Evolutionary conservation across 2,888 invertebrate species (phyloP).

Genomic region (Lochmaea capreae): DNA sequence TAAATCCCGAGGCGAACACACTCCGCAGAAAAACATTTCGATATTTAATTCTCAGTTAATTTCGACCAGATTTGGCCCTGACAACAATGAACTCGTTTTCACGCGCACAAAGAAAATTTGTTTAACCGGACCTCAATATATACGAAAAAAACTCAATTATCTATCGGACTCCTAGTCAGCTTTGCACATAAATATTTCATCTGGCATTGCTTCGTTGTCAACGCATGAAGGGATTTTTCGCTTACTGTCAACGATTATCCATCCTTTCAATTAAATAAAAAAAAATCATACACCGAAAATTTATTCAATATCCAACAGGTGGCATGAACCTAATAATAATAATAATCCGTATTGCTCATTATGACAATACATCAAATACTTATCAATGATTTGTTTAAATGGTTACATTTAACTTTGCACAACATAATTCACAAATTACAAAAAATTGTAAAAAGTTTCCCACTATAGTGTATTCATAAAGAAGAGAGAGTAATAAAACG

Average conservation of each 20-base stretch:
- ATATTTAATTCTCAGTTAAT: conserved; percentile 65
- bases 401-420: no score
- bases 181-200: conserved; percentile 29
- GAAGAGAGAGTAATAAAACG: no score
- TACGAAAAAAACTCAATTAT: conserved; percentile 42
- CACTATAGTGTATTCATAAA: no score
- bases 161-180: conserved; percentile 26
- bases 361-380: no score
- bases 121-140: conserved; percentile 45
- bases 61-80: conserved; percentile 55
- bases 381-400: no score
- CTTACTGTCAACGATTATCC: background rate
- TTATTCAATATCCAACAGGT: no score
- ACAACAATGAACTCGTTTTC: conserved; percentile 49
- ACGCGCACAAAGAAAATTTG: conserved; percentile 46
- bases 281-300: no score
- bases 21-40: conserved; percentile 65
- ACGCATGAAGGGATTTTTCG: conserved; percentile 6
- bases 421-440: no score
- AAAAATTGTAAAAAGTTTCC: no score
- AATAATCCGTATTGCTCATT: no score
- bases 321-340: no score
- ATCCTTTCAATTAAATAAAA: no score
- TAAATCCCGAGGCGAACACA: conserved; percentile 64
- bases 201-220: conserved; percentile 9